A percentile compares a stretch with the other conserved stretches of the same genome.
Conservation (phyloP, 2,797 vertebrate genomes). For the Brachyrhaphis roseni region DNA sequence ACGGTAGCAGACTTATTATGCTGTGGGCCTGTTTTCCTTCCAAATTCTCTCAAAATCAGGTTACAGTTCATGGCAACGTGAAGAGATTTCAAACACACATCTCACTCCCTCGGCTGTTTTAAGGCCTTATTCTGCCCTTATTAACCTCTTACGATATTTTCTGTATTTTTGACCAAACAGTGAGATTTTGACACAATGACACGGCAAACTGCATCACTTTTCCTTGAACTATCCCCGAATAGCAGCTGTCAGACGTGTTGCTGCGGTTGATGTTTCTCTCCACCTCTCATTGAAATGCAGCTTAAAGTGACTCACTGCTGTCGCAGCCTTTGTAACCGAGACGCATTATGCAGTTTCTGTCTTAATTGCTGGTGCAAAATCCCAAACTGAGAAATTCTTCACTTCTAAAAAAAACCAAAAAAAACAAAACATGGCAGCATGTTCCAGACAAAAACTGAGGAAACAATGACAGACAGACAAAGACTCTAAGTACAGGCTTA, state of each 20-base stretch:
- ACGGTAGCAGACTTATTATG: neutral
- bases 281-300: constrained; percentile 56
- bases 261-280: constrained; percentile 42
- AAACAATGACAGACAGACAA: constrained; percentile 21
- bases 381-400: constrained; percentile 33
- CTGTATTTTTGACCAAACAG: neutral
- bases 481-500: constrained; percentile 10
- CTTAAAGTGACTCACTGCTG: constrained; percentile 54
- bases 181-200: neutral
- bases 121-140: neutral
- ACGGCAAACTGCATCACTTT: constrained; percentile 30
- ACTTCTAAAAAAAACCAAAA: neutral
- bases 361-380: constrained; percentile 33
- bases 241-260: constrained; percentile 61
- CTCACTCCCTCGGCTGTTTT: neutral
- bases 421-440: neutral
- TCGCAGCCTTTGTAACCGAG: constrained; percentile 60
- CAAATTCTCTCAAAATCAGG: neutral
- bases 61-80: neutral
- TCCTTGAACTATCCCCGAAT: constrained; percentile 26
- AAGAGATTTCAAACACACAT: neutral
- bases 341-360: constrained; percentile 31
- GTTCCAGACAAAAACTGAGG: constrained; percentile 17
- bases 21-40: neutral
- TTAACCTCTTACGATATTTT: neutral